Conservation (phyloP, 2,888 invertebrate species). For the Griposia aprilina region DNA sequence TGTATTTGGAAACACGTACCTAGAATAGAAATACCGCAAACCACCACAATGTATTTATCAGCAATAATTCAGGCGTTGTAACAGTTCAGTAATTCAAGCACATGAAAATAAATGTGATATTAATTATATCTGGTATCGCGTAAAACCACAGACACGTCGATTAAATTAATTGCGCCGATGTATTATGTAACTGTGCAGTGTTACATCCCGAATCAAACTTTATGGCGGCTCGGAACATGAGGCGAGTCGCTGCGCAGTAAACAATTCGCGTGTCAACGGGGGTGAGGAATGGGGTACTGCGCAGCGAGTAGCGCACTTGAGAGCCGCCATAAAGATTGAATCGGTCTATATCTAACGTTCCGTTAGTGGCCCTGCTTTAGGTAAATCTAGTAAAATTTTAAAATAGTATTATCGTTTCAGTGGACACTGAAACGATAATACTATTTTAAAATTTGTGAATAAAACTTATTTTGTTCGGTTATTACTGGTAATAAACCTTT, state of each 20-base stretch:
- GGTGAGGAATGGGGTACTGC: no score
- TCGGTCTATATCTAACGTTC: neutral
- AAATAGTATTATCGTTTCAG: no score
- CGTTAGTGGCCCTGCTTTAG: neutral
- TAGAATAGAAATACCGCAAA: constrained; percentile 36
- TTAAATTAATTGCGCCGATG: constrained; percentile 53
- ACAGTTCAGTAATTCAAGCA: constrained; percentile 60
- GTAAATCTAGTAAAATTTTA: neutral
- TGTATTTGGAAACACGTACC: constrained; percentile 22
- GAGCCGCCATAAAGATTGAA: no score
- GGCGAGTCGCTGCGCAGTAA: no score
- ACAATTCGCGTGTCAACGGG: no score
- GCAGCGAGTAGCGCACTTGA: no score
- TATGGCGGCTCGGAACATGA: no score
- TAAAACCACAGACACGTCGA: constrained; percentile 61
- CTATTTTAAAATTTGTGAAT: no score
- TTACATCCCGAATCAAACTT: neutral
- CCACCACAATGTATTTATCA: constrained; percentile 57
- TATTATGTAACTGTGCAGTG: constrained; percentile 16
- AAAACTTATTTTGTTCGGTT: neutral
- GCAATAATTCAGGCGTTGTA: constrained; percentile 56
- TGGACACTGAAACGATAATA: no score
- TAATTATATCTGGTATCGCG: constrained; percentile 51
- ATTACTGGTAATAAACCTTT: neutral
- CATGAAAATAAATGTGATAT: constrained; percentile 58